Evolutionary conservation across 2,797 vertebrate species (phyloP).

Genomic region (Eleutherodactylus coqui): DNA sequence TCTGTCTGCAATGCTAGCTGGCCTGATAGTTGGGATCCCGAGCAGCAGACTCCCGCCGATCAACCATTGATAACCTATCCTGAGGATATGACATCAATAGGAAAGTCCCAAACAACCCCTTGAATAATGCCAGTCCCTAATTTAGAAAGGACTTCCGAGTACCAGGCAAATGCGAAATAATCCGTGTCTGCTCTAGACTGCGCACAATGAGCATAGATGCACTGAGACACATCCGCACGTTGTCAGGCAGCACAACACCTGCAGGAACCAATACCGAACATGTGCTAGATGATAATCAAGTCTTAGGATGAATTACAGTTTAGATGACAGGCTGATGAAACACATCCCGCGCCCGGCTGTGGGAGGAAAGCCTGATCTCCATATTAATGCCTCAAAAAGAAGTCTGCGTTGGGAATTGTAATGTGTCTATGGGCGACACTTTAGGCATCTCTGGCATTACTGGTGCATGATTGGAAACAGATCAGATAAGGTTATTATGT

Average conservation of each 20-base stretch:
- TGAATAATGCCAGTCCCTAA: no score
- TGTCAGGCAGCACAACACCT: neutral
- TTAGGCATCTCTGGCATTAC: neutral
- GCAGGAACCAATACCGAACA: neutral
- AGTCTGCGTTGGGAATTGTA: neutral
- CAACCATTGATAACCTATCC: no score
- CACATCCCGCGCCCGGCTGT: constrained; percentile 6
- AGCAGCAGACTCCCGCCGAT: no score
- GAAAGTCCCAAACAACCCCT: no score
- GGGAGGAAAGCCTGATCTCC: constrained; percentile 7
- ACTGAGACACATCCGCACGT: neutral
- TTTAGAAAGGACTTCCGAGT: no score
- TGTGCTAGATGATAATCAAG: constrained; percentile 13
- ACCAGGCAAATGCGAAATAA: no score
- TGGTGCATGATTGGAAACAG: neutral
- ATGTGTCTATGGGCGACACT: neutral
- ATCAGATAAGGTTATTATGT: neutral
- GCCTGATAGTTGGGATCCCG: no score
- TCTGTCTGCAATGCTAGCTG: no score
- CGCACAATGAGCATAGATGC: neutral
- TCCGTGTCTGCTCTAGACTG: no score
- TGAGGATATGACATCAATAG: no score
- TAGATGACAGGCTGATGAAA: constrained; percentile 48
- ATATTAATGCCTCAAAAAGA: constrained; percentile 25
- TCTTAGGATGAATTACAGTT: constrained; percentile 9